phyloP scores from a whole-genome alignment of 2,113 vertebrate species.

The Psophia crepitans region DNA sequence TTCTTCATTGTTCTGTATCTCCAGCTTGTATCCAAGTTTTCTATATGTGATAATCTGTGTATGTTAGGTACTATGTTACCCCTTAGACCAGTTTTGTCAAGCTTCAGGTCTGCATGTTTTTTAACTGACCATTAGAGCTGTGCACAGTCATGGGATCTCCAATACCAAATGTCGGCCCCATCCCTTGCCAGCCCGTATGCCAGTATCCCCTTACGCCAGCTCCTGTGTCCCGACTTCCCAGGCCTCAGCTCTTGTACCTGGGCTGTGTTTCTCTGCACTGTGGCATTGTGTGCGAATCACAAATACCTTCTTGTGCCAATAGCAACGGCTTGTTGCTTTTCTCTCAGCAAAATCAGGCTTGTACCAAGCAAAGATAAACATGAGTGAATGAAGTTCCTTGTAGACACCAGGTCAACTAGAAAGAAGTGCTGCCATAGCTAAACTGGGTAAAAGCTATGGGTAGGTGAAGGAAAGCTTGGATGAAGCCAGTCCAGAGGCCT shows the following conservation, averaged over 20 bases:
- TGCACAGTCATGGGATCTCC: neutral
- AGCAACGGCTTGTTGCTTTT: rapidly evolving
- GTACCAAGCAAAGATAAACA: neutral
- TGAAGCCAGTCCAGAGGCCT: neutral
- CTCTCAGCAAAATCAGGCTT: rapidly evolving
- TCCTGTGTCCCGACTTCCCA: rapidly evolving
- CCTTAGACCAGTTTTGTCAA: neutral
- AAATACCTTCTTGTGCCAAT: neutral
- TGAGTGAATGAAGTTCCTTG: rapidly evolving
- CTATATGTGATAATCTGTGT: rapidly evolving
- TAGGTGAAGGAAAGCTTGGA: neutral
- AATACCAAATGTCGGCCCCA: rapidly evolving
- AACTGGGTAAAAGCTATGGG: neutral
- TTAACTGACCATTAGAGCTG: neutral
- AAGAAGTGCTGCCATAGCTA: neutral
- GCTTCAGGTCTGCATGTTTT: neutral
- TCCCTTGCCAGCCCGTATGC: neutral
- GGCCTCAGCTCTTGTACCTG: neutral
- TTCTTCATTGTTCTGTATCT: neutral
- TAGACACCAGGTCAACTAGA: neutral
- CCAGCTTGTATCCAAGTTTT: neutral
- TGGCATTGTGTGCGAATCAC: neutral
- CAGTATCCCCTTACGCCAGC: neutral
- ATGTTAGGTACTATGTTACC: rapidly evolving
- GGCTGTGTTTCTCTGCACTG: neutral